Evolutionary conservation across 2,797 vertebrate species (phyloP).

Genomic region (Anniella stebbinsi): DNA sequence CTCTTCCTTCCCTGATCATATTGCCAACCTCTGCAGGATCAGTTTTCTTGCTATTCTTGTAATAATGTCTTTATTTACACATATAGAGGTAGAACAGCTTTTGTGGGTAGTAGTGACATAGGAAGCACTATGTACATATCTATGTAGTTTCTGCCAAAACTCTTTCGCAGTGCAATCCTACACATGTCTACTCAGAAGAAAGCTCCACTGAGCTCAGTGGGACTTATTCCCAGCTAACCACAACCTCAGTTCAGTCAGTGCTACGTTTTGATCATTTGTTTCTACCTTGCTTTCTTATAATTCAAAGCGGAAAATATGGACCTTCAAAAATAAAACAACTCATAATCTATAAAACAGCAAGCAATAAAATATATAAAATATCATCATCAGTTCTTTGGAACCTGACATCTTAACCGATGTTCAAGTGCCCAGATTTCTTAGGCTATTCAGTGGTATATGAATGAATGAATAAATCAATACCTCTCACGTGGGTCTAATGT

Average conservation of each 20-base stretch:
- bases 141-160: not conserved
- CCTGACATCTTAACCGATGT: not conserved
- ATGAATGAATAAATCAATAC: no score
- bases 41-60: not conserved
- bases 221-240: not conserved
- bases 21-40: not conserved
- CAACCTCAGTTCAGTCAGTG: not conserved
- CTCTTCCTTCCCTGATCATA: not conserved
- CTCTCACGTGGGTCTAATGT: not conserved
- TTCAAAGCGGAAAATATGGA: not conserved
- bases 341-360: not conserved
- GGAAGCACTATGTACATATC: not conserved
- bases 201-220: not conserved
- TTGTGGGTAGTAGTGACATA: not conserved
- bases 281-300: not conserved
- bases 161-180: not conserved
- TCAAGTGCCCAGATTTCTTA: no score
- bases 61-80: not conserved
- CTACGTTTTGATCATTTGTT: not conserved
- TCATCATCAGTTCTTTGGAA: not conserved
- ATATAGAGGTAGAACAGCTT: not conserved
- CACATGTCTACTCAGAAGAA: not conserved
- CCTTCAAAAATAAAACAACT: not conserved
- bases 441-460: no score
- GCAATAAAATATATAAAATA: not conserved